phyloP scores from a whole-genome alignment of 2,113 vertebrate species.

The Protobothrops mucrosquamatus region DNA sequence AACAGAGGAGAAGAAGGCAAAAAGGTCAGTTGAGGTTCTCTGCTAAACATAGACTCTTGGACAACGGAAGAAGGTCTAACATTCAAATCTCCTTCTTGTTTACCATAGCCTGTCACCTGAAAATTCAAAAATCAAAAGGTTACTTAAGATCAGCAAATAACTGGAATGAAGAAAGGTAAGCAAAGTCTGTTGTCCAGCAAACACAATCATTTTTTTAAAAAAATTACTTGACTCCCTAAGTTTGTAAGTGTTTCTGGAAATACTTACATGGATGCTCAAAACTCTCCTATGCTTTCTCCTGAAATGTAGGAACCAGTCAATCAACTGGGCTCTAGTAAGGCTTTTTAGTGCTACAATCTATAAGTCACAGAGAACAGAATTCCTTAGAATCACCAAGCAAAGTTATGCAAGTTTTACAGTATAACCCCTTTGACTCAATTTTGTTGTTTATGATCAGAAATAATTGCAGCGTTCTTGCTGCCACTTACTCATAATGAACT shows the following conservation, averaged over 20 bases:
- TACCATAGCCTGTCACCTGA: conserved; percentile 25
- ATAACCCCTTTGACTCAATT: not conserved
- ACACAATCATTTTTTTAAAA: not conserved
- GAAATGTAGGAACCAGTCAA: conserved; percentile 84
- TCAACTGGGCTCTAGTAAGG: conserved; percentile 80
- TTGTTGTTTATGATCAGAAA: no score
- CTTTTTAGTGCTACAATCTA: conserved; percentile 89
- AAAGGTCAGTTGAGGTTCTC: conserved; percentile 14
- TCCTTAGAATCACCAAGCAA: not conserved
- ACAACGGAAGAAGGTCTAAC: not conserved
- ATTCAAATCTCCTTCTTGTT: conserved; percentile 7
- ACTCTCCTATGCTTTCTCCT: conserved; percentile 73
- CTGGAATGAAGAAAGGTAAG: not conserved
- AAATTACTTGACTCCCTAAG: not conserved
- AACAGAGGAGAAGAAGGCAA: conserved; percentile 1
- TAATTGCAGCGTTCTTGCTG: no score
- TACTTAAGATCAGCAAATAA: not conserved
- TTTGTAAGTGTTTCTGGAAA: not conserved
- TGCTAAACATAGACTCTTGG: not conserved
- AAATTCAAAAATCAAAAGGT: conserved; percentile 10
- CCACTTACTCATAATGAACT: no score
- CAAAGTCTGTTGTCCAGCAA: not conserved
- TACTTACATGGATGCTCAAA: conserved; percentile 90
- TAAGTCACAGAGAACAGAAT: conserved; percentile 24
- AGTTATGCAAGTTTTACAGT: no score